Evolutionary conservation across 2,888 invertebrate genomes (phyloP).

Genomic region (Chorisops tibialis): DNA sequence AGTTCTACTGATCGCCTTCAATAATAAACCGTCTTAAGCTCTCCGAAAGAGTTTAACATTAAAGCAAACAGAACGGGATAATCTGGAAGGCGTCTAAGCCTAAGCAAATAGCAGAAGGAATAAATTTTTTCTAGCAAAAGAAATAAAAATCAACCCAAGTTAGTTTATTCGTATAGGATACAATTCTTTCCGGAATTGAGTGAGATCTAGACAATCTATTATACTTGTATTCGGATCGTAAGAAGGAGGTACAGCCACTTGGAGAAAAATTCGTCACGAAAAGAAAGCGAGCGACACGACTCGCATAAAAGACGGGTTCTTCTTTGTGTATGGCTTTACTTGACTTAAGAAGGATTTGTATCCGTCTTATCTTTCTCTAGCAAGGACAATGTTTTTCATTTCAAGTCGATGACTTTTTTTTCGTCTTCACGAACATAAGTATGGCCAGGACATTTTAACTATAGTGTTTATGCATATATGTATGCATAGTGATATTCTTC

Average conservation of each 20-base stretch:
- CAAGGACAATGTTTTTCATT: constrained; percentile 32
- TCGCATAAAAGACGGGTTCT: constrained; percentile 19
- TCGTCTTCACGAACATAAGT: background rate
- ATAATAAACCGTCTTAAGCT: constrained; percentile 21
- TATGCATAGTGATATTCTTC: background rate
- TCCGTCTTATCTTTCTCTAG: constrained; percentile 28
- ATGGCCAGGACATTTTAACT: background rate
- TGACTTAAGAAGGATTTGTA: constrained; percentile 33
- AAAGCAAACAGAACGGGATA: constrained; percentile 29
- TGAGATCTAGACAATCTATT: constrained; percentile 6
- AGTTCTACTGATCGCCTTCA: too few relatives aligned
- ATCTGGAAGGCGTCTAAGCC: constrained; percentile 31
- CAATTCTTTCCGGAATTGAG: background rate
- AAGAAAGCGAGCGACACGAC: background rate
- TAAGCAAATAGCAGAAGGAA: constrained; percentile 30
- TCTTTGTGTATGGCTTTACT: constrained; percentile 28
- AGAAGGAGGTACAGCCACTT: constrained; percentile 21
- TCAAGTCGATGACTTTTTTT: constrained; percentile 13
- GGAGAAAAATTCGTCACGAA: constrained; percentile 20
- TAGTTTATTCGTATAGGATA: too few relatives aligned
- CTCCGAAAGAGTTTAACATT: constrained; percentile 22
- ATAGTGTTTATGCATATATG: background rate
- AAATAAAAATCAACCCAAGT: background rate
- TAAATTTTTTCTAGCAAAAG: background rate
- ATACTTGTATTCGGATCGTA: constrained; percentile 14